Conservation (phyloP, 2,113 vertebrate species). For the Jacana jacana region DNA sequence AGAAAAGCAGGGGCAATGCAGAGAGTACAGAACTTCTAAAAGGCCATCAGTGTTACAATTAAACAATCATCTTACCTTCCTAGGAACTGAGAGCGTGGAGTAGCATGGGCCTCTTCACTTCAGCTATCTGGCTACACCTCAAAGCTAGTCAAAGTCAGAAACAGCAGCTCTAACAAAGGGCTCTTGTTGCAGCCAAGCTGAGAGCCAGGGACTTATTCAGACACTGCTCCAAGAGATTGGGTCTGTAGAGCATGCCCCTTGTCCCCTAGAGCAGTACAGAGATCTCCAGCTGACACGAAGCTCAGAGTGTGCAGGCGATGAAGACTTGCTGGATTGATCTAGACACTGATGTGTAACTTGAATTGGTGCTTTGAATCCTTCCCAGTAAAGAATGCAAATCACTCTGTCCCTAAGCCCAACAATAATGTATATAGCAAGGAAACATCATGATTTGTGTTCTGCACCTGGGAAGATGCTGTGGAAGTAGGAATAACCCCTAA, state of each 20-base stretch:
- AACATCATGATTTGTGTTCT: not conserved
- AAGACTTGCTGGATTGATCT: not conserved
- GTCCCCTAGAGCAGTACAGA: not conserved
- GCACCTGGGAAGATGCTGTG: not conserved
- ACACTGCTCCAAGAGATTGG: not conserved
- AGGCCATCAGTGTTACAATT: not conserved
- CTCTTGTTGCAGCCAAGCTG: not conserved
- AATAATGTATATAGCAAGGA: not conserved
- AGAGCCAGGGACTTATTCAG: not conserved
- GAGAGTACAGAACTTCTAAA: not conserved
- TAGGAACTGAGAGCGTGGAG: not conserved
- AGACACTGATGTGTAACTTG: not conserved
- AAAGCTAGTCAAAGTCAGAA: not conserved
- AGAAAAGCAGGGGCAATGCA: not conserved
- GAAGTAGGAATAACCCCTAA: not conserved
- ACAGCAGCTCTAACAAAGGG: not conserved
- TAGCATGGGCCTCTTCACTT: not conserved
- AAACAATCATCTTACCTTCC: not conserved
- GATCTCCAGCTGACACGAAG: not conserved
- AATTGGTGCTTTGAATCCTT: not conserved
- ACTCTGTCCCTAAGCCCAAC: not conserved
- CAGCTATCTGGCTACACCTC: not conserved
- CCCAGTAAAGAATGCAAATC: not conserved
- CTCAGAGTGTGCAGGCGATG: not conserved
- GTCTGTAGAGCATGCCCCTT: not conserved